Evolutionary conservation across 2,888 invertebrate genomes (phyloP).

Genomic region (Abrostola triplasia): DNA sequence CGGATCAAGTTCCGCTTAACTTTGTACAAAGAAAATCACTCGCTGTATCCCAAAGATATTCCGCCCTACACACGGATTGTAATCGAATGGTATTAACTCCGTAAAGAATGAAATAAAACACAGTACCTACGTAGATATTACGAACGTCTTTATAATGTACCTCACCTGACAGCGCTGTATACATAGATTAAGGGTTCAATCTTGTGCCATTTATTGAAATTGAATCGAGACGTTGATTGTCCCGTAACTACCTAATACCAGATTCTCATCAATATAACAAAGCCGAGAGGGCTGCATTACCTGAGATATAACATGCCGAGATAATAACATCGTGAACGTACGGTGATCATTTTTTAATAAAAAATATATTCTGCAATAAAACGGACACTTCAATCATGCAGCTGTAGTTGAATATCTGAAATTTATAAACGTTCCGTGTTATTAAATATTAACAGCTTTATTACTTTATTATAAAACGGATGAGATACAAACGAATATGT

Average conservation of each 20-base stretch:
- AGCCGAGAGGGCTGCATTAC: slow-evolving; percentile 21
- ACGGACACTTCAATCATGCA: slow-evolving; percentile 35
- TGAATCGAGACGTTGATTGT: slow-evolving; percentile 54
- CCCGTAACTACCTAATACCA: slow-evolving; percentile 50
- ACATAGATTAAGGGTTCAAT: slow-evolving; percentile 58
- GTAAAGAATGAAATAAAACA: slow-evolving; percentile 50
- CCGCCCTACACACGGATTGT: slow-evolving; percentile 48
- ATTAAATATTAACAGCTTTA: slow-evolving; percentile 10
- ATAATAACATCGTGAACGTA: slow-evolving; percentile 27
- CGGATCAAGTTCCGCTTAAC: slow-evolving; percentile 57
- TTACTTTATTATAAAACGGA: slow-evolving; percentile 13
- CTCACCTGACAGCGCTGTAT: slow-evolving; percentile 49
- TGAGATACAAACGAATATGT: slow-evolving; percentile 10
- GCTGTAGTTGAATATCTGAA: slow-evolving; percentile 19
- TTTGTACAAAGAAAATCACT: slow-evolving; percentile 58
- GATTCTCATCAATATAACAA: slow-evolving; percentile 45
- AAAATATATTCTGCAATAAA: slow-evolving; percentile 18
- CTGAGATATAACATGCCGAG: slow-evolving; percentile 24
- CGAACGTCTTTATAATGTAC: slow-evolving; percentile 46
- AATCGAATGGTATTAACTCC: slow-evolving; percentile 59
- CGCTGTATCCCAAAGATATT: slow-evolving; percentile 50
- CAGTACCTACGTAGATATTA: slow-evolving; percentile 53
- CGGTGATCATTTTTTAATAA: slow-evolving; percentile 20
- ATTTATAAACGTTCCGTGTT: slow-evolving; percentile 11
- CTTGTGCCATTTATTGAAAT: slow-evolving; percentile 58